Evolutionary conservation across 2,113 vertebrate genomes (phyloP).

Genomic region (Zosterops hypoxanthus): DNA sequence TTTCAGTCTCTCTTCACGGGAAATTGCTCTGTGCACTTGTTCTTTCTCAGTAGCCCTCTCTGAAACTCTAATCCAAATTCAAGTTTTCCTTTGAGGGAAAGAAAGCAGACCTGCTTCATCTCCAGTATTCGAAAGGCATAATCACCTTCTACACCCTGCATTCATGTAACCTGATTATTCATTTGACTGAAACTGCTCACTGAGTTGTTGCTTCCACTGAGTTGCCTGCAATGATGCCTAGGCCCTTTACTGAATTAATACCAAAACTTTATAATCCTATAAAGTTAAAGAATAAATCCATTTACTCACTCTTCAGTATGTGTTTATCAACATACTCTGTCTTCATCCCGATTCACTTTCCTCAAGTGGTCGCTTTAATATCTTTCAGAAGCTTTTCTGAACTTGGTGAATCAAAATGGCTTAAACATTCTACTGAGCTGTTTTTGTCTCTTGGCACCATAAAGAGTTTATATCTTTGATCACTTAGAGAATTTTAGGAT

Average conservation of each 20-base stretch:
- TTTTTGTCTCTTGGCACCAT: not conserved
- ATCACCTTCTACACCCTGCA: not conserved
- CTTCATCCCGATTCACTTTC: not conserved
- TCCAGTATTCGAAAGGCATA: not conserved
- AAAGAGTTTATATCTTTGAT: not conserved
- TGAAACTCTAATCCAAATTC: not conserved
- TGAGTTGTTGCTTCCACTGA: not conserved
- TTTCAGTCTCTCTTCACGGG: not conserved
- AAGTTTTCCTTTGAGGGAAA: not conserved
- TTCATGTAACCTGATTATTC: not conserved
- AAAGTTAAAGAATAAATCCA: not conserved
- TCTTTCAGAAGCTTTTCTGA: not conserved
- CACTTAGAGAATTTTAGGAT: not conserved
- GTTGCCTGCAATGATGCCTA: not conserved
- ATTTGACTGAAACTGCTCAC: not conserved
- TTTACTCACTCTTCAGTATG: not conserved
- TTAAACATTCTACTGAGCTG: not conserved
- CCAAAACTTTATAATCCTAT: not conserved
- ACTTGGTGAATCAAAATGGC: not conserved
- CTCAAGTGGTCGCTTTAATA: not conserved
- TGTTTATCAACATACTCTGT: not conserved
- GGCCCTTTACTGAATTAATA: not conserved
- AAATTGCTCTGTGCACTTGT: not conserved
- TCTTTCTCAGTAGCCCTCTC: not conserved
- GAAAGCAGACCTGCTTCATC: fast-evolving